Conservation (phyloP, 2,797 vertebrate genomes). For the Sebastes kiyomatsui region DNA sequence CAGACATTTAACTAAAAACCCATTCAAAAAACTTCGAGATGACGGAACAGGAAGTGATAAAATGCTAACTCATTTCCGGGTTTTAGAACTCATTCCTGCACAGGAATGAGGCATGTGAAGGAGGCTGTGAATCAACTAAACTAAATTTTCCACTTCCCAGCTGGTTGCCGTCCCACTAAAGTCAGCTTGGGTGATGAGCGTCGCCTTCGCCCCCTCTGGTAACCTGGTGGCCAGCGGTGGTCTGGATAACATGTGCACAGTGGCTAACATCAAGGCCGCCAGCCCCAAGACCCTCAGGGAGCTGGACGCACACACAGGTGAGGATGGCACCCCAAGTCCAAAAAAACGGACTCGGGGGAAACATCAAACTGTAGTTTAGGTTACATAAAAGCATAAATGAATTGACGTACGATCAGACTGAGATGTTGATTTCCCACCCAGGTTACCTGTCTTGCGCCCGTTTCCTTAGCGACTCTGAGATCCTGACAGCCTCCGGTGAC, state of each 20-base stretch:
- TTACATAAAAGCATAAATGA: background rate
- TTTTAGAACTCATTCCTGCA: background rate
- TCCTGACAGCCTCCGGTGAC: constrained; percentile 91
- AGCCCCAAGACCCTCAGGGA: constrained; percentile 88
- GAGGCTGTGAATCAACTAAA: background rate
- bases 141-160: constrained; percentile 53
- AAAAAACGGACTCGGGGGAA: no score
- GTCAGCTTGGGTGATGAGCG: constrained; percentile 94
- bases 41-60: background rate
- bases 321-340: constrained; percentile 7
- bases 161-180: constrained; percentile 88
- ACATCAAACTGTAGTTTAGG: background rate
- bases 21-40: background rate
- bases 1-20: background rate
- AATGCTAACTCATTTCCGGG: background rate
- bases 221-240: constrained; percentile 91
- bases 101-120: background rate
- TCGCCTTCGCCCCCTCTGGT: constrained; percentile 89
- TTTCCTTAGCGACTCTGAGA: constrained; percentile 89
- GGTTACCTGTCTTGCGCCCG: constrained; percentile 91
- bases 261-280: constrained; percentile 88
- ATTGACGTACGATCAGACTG: background rate
- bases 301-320: constrained; percentile 90
- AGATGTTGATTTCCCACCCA: constrained; percentile 21
- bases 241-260: constrained; percentile 90